Base-by-base conservation (phyloP, 2,888 invertebrate species). In the Eristalinus sepulchralis region DNA sequence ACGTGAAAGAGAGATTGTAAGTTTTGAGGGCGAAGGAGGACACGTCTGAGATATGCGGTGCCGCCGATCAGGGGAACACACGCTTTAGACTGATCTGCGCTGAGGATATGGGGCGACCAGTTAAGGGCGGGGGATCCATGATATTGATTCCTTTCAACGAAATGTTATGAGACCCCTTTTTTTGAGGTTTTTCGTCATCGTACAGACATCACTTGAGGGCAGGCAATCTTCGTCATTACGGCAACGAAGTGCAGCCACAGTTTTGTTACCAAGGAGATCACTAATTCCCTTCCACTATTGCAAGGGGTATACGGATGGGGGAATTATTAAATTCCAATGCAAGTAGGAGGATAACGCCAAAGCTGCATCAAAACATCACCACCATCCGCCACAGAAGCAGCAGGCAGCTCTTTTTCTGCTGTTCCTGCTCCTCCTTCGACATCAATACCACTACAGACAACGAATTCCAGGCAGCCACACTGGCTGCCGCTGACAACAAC, bases 301-400 rank as follows among this genome's bases (percentile, higher is more conserved):
- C 71, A 20, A 17, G 31, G 39, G 76, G 34, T 55, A 3, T 27
- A 34, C 64, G 70, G 78, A 83, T 86, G 86, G 78, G 78, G 78
- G 75, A 86, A 86, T 86, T 86, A 86, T 86, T 86, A 86, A 86
- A 86, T 86, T 86, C 86, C 86, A 79, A 83, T 75, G 83, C 78
- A 86, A 86, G 86, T 83, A 86, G 86, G 83, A 86, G 86, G 83
- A 86, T 83, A 83, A 86, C 73, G 64, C 57, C 63, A 60, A 70
- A 76, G 31, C 67, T 63, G 75, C 62, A 53, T 70, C 63, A 78
- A 64, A 59, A 11, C 60, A 72, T 67, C 17, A 71, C 27, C 60
- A 33, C 20, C 47, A 55, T 36, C 73, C 62, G 31, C 73, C 72
- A 17, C 47, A 47, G 47, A 0, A n/a, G 39, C n/a, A 39, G 39